Percentiles rank a stretch among this genome's conserved stretches.
Evolutionary conservation across 2,113 vertebrate genomes (phyloP).

Genomic region (Gallinago undulata): DNA sequence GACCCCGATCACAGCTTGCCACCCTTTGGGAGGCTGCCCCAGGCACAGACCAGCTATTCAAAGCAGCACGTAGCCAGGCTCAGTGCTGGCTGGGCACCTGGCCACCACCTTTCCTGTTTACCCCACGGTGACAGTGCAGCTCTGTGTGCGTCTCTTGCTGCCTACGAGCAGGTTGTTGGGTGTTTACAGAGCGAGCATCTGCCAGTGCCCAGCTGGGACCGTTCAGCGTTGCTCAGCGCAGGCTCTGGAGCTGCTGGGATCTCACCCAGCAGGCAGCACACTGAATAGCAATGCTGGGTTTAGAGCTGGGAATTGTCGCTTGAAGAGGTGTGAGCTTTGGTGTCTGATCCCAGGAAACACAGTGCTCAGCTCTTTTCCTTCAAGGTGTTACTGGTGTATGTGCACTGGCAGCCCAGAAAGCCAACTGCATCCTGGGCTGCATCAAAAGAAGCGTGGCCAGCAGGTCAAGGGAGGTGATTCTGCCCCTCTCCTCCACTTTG

Average conservation of each 20-base stretch:
- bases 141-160: background rate
- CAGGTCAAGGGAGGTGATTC: no score
- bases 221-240: background rate
- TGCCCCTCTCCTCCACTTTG: no score
- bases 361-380: background rate
- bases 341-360: background rate
- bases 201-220: background rate
- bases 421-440: no score
- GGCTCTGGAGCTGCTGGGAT: background rate
- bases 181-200: background rate
- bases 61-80: background rate
- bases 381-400: background rate
- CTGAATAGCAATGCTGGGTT: background rate
- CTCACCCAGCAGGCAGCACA: background rate
- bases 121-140: background rate
- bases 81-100: background rate
- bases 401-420: no score
- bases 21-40: background rate
- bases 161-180: background rate
- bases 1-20: background rate
- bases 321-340: background rate
- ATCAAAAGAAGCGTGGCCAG: no score
- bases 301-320: background rate
- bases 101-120: slow-evolving; percentile 61
- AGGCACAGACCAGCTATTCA: slow-evolving; percentile 5